Evolutionary conservation across 1,140 invertebrate species (phyloP).

Genomic region (Vanessa atalanta): DNA sequence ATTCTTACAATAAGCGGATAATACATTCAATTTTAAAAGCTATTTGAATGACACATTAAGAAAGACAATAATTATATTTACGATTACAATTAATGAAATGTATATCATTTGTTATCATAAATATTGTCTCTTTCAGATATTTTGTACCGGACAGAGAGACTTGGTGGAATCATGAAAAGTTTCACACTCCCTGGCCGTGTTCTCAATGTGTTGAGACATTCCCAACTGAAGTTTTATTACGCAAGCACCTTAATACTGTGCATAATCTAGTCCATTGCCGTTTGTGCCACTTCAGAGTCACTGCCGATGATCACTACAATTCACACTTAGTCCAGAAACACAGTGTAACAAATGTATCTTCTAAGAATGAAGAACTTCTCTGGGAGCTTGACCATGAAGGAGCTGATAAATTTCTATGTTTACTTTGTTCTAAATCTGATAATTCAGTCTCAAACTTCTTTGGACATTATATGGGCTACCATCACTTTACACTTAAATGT

Average conservation of each 20-base stretch:
- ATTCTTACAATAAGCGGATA: too few species aligned
- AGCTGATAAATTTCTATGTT: conserved; percentile 59
- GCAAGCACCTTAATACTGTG: conserved; percentile 59
- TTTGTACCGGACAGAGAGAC: conserved; percentile 66
- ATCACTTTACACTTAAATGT: conserved; percentile 75
- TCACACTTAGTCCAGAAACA: conserved; percentile 73
- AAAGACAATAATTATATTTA: too few species aligned
- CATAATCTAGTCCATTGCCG: conserved; percentile 75
- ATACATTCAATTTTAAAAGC: too few species aligned
- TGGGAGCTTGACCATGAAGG: conserved; percentile 67
- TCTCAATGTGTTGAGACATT: conserved; percentile 74
- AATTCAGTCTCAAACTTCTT: conserved; percentile 59
- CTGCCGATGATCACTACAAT: conserved; percentile 66
- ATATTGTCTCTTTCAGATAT: conserved; percentile 60
- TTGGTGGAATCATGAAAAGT: conserved; percentile 64
- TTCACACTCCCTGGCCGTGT: conserved; percentile 73
- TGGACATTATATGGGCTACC: conserved; percentile 72
- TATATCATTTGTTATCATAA: background rate
- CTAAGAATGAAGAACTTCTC: conserved; percentile 57
- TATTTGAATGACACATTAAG: too few species aligned
- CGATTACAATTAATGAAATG: too few species aligned
- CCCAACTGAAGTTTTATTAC: conserved; percentile 51
- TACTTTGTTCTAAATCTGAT: conserved; percentile 65
- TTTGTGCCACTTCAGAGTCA: conserved; percentile 71
- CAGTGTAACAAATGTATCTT: conserved; percentile 58